A percentile compares a stretch with the other conserved stretches of the same genome.
These are phyloP conservation scores for Neogobius melanostomus DNA, from an alignment of 2,113 vertebrate species.

Conservation along the genomic window DNA sequence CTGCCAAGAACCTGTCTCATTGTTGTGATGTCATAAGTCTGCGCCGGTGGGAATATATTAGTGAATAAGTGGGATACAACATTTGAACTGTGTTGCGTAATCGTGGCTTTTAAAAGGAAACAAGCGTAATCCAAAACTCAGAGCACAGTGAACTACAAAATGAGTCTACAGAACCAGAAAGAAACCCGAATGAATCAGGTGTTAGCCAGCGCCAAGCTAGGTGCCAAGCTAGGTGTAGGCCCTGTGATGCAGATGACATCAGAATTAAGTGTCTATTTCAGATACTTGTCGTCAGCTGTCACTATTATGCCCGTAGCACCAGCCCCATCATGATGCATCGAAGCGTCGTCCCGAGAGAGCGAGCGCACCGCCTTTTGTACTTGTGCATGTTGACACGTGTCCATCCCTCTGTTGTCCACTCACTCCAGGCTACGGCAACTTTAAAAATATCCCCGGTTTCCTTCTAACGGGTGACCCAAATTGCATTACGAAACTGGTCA, in stretches of 20 bases:
- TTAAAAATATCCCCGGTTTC: slow-evolving; percentile 38
- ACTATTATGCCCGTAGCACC: not conserved
- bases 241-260: not conserved
- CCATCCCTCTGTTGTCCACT: slow-evolving; percentile 15
- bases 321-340: not conserved
- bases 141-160: too few species aligned
- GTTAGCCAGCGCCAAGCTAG: not conserved
- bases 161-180: too few species aligned
- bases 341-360: not conserved
- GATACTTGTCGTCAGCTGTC: too few species aligned
- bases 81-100: too few species aligned
- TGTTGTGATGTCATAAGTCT: not conserved
- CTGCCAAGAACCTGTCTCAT: not conserved
- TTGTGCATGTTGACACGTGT: slow-evolving; percentile 26
- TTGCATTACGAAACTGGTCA: slow-evolving; percentile 16
- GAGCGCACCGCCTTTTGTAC: not conserved
- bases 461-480: slow-evolving; percentile 38
- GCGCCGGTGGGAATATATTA: not conserved
- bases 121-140: too few species aligned
- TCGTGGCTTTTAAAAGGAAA: too few species aligned
- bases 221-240: not conserved
- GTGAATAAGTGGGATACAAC: not conserved
- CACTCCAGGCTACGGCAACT: slow-evolving; percentile 41
- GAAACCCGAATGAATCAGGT: too few species aligned
- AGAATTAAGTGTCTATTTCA: too few species aligned